Evolutionary conservation across 2,797 vertebrate genomes (phyloP).

Genomic region (Halcyon leucocephala): DNA sequence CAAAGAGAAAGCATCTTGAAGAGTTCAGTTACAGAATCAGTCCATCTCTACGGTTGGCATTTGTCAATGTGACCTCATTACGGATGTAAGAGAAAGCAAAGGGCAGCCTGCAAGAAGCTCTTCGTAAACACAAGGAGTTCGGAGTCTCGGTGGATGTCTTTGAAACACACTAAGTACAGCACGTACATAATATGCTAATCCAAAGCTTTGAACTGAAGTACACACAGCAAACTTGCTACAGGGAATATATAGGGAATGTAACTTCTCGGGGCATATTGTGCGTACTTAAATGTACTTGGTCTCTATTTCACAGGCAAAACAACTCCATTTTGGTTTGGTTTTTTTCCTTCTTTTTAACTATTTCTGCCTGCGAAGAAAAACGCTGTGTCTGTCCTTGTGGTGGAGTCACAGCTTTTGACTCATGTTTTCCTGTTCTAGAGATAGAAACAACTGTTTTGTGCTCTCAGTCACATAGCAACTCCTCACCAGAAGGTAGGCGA

Average conservation of each 20-base stretch:
- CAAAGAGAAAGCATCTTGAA: background rate
- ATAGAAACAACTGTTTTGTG: background rate
- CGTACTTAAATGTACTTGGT: slow-evolving; percentile 22
- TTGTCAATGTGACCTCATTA: background rate
- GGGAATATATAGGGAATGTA: slow-evolving; percentile 51
- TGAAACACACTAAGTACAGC: background rate
- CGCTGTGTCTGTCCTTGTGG: slow-evolving; percentile 60
- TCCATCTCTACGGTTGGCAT: background rate
- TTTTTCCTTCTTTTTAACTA: background rate
- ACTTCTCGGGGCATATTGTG: slow-evolving; percentile 37
- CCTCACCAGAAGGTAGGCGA: background rate
- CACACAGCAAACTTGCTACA: slow-evolving; percentile 36
- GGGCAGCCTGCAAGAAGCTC: background rate
- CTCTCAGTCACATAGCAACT: slow-evolving; percentile 5
- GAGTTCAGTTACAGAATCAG: background rate
- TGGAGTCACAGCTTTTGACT: slow-evolving; percentile 66
- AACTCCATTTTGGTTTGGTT: background rate
- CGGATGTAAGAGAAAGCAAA: background rate
- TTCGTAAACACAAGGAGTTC: background rate
- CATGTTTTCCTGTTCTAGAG: slow-evolving; percentile 15
- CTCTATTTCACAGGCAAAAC: slow-evolving; percentile 65
- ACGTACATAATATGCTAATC: background rate
- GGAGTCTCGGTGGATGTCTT: background rate
- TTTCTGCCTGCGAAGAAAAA: slow-evolving; percentile 2
- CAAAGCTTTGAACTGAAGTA: slow-evolving; percentile 55